Evolutionary conservation across 2,113 vertebrate genomes (phyloP), one percentile per base, ranked within the genome.

Genomic region (Misgurnus mizolepis): DNA sequence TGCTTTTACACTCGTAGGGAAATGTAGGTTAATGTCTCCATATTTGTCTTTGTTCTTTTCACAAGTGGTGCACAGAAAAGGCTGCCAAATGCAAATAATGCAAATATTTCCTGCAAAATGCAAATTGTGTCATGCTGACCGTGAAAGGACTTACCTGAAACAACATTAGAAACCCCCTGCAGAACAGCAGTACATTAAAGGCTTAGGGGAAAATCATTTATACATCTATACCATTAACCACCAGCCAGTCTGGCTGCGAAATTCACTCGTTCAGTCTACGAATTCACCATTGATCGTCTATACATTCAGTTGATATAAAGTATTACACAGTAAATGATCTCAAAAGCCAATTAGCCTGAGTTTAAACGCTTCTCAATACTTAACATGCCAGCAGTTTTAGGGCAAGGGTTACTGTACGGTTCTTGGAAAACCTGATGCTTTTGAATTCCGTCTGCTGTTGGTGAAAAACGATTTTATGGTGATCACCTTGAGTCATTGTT

Each of bases 401-500:
- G 18, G 8, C 7, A 18, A 5, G 34, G 22, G 41, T 56, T 22
- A 49, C 50, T 68, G 41, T 58, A 56, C 14, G 41, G 45, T 49
- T 84, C 70, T 67, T 68, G 77, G 55, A 49, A 50, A 80, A 75
- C 74, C 82, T n/a, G 47, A 53, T 40, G 49, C 65, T 79, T 80
- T 80, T 87, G 73, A 76, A 83, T 87, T 71, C 27, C 12, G 45
- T 60, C 34, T 78, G 78, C 53, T 50, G 41, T 72, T 80, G 79
- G 55, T 83, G 88, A 90, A 87, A 83, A 86, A 90, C 79, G 73
- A 81, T 94, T 94, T 95, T 91, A 93, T 89, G 88, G 91, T 89
- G 91, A 84, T 93, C 94, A 94, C 90, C 92, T 92, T 93, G 90
- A 94, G 88, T 90, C 89, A 85, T 91, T 91, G 88, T 93, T 95